A percentile compares a stretch with the other conserved stretches of the same genome.
These are phyloP conservation scores for Bimastos eiseni DNA, from an alignment of 2,888 invertebrate species.

Conservation along the genomic window DNA sequence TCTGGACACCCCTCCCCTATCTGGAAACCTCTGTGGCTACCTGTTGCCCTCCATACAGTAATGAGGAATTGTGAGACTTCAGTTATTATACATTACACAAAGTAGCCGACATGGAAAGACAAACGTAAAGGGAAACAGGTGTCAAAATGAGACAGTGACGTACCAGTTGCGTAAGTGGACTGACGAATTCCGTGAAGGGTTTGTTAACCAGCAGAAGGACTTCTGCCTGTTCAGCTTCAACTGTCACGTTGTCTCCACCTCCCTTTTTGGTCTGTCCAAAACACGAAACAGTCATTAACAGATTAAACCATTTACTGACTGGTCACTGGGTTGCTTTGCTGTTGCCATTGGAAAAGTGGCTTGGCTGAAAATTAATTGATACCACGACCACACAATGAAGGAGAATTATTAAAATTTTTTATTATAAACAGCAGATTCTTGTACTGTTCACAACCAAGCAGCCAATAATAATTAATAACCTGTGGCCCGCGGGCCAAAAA, in stretches of 20 bases:
- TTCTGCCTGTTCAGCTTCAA: conserved; percentile 59
- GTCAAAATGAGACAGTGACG: conserved; percentile 35
- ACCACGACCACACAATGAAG: too few species aligned
- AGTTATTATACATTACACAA: too few species aligned
- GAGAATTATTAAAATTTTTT: too few species aligned
- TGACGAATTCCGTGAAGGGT: conserved; percentile 57
- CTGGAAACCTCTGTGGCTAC: too few species aligned
- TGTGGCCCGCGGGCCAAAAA: too few species aligned
- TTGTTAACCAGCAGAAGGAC: conserved; percentile 57
- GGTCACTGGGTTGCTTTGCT: neutral
- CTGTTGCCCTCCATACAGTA: too few species aligned
- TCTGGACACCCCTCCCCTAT: too few species aligned
- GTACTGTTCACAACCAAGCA: too few species aligned
- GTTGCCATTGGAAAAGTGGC: neutral
- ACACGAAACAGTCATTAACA: neutral
- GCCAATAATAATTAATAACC: too few species aligned
- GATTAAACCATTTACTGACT: neutral
- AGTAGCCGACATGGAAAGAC: neutral
- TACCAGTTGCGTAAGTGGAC: conserved; percentile 57
- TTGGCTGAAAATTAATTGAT: too few species aligned
- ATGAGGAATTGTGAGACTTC: too few species aligned
- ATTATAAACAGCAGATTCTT: too few species aligned
- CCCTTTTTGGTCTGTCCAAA: conserved; percentile 53
- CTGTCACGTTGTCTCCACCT: conserved; percentile 50
- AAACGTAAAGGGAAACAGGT: neutral